phyloP scores from a whole-genome alignment of 2,797 vertebrate species.

The Phrynocephalus vlangalii region DNA sequence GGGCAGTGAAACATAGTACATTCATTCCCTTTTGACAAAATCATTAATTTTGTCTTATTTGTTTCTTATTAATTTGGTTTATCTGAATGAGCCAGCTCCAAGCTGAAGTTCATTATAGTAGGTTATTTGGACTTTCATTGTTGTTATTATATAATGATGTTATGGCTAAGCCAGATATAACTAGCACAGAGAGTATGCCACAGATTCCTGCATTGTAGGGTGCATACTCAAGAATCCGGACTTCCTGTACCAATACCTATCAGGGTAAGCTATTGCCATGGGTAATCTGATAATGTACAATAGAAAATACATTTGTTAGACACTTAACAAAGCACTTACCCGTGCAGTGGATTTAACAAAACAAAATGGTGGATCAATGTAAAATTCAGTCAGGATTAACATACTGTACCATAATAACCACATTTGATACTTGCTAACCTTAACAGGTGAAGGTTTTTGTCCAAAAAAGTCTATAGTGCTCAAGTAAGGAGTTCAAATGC shows the following conservation, averaged over 20 bases:
- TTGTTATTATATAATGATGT: background rate
- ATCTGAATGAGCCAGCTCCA: background rate
- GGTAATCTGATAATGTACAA: background rate
- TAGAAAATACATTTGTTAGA: background rate
- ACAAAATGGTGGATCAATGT: background rate
- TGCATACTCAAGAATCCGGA: background rate
- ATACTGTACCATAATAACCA: too few species aligned
- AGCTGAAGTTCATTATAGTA: background rate
- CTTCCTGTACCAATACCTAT: background rate
- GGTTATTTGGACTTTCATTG: background rate
- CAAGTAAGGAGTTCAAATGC: constrained; percentile 4
- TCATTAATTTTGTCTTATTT: background rate
- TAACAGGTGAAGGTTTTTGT: background rate
- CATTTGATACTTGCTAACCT: background rate
- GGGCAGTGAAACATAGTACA: background rate
- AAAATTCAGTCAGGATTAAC: background rate
- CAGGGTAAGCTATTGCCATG: background rate
- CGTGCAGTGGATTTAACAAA: background rate
- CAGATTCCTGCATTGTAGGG: background rate
- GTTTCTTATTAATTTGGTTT: background rate
- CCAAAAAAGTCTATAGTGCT: background rate
- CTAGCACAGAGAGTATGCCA: background rate
- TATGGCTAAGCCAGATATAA: background rate
- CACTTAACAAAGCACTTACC: background rate
- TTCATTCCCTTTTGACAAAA: constrained; percentile 7